phyloP scores from a whole-genome alignment of 1,140 invertebrate species.

The Pogonus chalceus region DNA sequence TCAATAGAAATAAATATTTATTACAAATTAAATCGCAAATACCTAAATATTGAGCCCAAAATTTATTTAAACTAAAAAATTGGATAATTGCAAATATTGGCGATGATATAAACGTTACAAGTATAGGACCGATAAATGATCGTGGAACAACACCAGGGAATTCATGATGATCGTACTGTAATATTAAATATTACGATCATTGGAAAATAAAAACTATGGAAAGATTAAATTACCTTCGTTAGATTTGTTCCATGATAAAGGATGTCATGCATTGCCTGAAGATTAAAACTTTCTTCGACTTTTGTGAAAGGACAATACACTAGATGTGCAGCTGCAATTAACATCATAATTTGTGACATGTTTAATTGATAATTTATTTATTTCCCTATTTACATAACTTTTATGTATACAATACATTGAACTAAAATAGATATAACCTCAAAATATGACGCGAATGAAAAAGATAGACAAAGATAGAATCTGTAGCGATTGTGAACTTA shows the following conservation, averaged over 20 bases:
- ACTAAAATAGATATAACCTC: conserved; percentile 4
- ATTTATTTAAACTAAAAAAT: conserved; percentile 67
- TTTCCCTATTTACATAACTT: not conserved
- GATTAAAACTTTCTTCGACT: conserved; percentile 99
- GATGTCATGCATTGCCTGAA: conserved; percentile 96
- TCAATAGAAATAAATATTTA: conserved; percentile 18
- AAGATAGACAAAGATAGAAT: no score
- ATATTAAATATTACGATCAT: no score
- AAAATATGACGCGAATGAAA: not conserved
- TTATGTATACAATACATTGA: conserved; percentile 4
- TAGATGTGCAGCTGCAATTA: conserved; percentile 63
- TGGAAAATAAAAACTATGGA: not conserved
- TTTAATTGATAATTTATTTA: conserved; percentile 14
- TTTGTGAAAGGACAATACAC: conserved; percentile 92
- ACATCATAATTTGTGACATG: conserved; percentile 33
- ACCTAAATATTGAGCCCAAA: conserved; percentile 87
- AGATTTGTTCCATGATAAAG: conserved; percentile 80
- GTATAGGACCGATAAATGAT: conserved; percentile 88
- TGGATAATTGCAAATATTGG: conserved; percentile 63
- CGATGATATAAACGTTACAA: conserved; percentile 66
- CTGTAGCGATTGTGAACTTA: no score
- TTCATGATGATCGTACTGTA: conserved; percentile 95
- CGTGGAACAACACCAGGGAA: conserved; percentile 98
- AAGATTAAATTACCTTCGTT: conserved; percentile 53
- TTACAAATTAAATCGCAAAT: conserved; percentile 22